Base-by-base conservation (phyloP, 2,113 vertebrate genomes). In the Blennius ocellaris region DNA sequence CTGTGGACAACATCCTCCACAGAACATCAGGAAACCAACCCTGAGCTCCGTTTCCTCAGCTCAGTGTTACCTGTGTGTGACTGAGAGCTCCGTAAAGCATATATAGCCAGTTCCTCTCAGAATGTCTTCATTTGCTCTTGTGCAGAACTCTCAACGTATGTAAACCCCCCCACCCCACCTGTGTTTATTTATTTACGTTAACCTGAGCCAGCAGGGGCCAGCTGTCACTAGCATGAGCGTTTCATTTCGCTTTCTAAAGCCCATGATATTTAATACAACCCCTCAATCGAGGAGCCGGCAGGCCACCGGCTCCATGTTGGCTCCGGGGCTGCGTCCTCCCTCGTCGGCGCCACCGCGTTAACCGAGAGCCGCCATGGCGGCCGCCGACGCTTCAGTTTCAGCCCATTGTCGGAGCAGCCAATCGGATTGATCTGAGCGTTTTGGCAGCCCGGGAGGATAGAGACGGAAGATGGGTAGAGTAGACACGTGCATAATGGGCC, bases 221-320 rank as follows among this genome's bases (percentile, higher is more conserved):
- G 83, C 92, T 94, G 93, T 80, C 88, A 15, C 77, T 45, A 76
- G 59, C 68, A 70, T 72, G 36, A 85, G 85, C 47, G 82, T 78
- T 85, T 87, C 82, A 80, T 85, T 89, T 93, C 68, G 69, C 89
- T 92, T 92, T 94, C 90, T 88, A 88, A 90, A 90, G 92, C 82
- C 80, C 75, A 81, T 92, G 93, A 93, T 92, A 94, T 93, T 90
- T 89, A 93, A 94, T 94, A 93, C 92, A 90, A 40, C 63, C 57
- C 10, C 80, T 70, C 73, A 74, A 59, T 56, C n/a, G 78, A 61
- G 40, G 11, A 61, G 60, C 69, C 50, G 41, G 78, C 69, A 12
- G 73, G 87, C 74, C 66, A 70, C 77, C 11, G 64, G 64, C 66
- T 82, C 82, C 92, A 89, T 91, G 64, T 87, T 88, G 91, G 91